Conservation (phyloP, 2,113 vertebrate genomes). For the Rostratula benghalensis region DNA sequence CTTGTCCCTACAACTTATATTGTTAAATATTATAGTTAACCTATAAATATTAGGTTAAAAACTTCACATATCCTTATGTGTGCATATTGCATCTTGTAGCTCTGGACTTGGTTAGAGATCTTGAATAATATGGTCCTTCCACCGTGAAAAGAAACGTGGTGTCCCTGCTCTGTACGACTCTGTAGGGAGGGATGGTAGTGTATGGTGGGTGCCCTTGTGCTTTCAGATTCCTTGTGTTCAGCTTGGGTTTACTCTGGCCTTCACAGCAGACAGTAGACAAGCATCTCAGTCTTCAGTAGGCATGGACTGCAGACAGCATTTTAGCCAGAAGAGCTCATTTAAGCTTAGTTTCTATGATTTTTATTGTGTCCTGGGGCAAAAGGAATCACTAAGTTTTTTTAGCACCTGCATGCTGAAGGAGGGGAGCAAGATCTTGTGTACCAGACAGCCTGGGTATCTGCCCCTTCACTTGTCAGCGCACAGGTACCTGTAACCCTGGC, state of each 20-base stretch:
- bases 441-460: not conserved
- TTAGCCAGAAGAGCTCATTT: not conserved
- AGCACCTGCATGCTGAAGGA: not conserved
- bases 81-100: not conserved
- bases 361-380: not conserved
- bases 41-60: not conserved
- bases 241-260: not conserved
- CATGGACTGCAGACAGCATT: not conserved
- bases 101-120: not conserved
- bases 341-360: not conserved
- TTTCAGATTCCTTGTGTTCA: not conserved
- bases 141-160: not conserved
- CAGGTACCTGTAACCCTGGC: not conserved
- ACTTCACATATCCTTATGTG: not conserved
- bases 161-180: not conserved
- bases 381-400: not conserved
- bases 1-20: not conserved
- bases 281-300: not conserved
- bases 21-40: not conserved
- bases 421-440: not conserved
- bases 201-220: not conserved
- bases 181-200: not conserved
- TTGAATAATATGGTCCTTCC: not conserved
- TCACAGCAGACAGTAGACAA: not conserved
- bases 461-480: not conserved